Base-by-base conservation (phyloP, 2,888 invertebrate species). In the Philonicus albiceps region DNA sequence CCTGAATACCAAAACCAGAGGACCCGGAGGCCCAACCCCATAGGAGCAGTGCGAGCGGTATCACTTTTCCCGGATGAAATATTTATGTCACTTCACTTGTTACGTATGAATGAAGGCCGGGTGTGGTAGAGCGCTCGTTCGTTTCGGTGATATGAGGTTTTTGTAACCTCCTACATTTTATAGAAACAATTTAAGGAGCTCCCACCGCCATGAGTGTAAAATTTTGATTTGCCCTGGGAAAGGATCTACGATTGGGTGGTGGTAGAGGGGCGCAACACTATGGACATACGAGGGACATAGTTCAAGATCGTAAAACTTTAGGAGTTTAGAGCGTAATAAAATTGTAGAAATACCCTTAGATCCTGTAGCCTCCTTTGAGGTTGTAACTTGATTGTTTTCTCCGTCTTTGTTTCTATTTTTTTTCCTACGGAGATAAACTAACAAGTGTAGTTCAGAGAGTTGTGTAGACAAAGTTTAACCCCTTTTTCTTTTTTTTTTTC, bases 41-140 rank as follows among this genome's bases (percentile, higher is more conserved):
- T n/a, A 49, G 49, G 64, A 64, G 27, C 64, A 64, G 64, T 64
- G 34, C 74, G 34, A 74, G 74, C 16, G 74, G 74, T 74, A 74
- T 74, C 74, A 74, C 34, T 31, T 74, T n/a, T 34, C 74, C 34
- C 74, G 34, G 30, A 34, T 74, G 74, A 74, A 74, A 74, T 74
- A 74, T 74, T 74, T 74, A 74, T 34, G 74, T 74, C 74, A 74
- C 74, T 74, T 74, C 19, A 31, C 74, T 74, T 74, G 74, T 74
- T 74, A 74, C 34, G 22, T 74, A 74, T 74, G 74, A 31, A 74
- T 74, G 74, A 74, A 74, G 74, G 64, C 64, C 19, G 64, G 64
- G 64, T 64, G 64, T 64, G 64, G 64, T n/a, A 49, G 49, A 49
- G 49, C 49, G 49, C 64, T 64, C 64, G 64, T 53, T 53, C 53